phyloP scores from a whole-genome alignment of 2,797 vertebrate genomes.

The Vespertilio murinus region DNA sequence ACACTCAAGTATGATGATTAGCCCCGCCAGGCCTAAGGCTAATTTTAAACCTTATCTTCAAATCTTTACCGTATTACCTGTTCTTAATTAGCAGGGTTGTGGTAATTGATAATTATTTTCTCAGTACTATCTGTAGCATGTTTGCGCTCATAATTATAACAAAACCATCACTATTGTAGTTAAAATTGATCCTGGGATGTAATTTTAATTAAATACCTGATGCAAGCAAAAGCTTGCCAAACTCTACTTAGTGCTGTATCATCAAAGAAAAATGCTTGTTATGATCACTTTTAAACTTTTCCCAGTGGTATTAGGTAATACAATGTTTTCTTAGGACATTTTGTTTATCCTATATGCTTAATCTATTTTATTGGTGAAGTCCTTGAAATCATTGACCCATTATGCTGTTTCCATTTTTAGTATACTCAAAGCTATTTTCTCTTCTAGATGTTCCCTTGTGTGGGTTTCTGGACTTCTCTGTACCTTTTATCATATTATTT shows the following conservation, averaged over 20 bases:
- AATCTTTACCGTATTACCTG: background rate
- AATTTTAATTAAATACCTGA: background rate
- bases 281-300: background rate
- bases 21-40: background rate
- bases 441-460: conserved; percentile 43
- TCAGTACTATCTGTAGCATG: background rate
- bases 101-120: background rate
- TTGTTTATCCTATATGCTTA: conserved; percentile 34
- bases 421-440: conserved; percentile 51
- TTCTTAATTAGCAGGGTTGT: background rate
- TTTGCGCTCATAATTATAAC: background rate
- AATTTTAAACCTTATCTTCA: background rate
- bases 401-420: conserved; percentile 64
- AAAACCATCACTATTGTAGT: background rate
- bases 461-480: conserved; percentile 73
- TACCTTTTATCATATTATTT: conserved; percentile 38
- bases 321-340: background rate
- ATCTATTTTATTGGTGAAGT: conserved; percentile 40
- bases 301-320: background rate
- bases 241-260: background rate
- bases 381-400: conserved; percentile 61
- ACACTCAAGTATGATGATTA: no score
- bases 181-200: background rate
- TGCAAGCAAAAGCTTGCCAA: background rate
- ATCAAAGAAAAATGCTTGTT: background rate